A percentile compares a stretch with the other conserved stretches of the same genome.
Conservation (phyloP, 1,140 invertebrate genomes). For the Formica exsecta region DNA sequence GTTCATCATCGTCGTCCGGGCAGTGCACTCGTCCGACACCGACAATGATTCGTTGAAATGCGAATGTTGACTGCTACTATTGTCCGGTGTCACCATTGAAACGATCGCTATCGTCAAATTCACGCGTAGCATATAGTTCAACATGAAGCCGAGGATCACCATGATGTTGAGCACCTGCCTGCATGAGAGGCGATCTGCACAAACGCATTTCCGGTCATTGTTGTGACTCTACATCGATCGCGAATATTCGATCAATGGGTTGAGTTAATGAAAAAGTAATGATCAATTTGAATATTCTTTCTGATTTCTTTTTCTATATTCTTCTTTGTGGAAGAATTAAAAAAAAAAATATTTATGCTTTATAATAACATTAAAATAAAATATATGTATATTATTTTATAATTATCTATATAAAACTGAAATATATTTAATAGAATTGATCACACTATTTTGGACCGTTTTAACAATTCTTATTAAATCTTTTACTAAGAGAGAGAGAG, state of each 20-base stretch:
- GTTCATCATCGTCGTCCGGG: slow-evolving; percentile 10
- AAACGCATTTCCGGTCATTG: slow-evolving; percentile 74
- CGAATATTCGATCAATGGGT: not conserved
- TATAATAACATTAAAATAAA: not conserved
- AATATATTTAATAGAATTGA: not conserved
- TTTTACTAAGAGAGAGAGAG: slow-evolving; percentile 15
- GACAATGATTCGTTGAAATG: slow-evolving; percentile 64
- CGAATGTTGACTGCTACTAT: slow-evolving; percentile 73
- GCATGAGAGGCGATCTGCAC: slow-evolving; percentile 90
- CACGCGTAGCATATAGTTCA: slow-evolving; percentile 95
- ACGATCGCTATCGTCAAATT: slow-evolving; percentile 96
- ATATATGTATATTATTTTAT: not conserved
- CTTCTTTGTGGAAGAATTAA: not conserved
- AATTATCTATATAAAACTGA: not conserved
- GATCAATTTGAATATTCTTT: not conserved
- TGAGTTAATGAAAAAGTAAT: not conserved
- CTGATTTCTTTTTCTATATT: not conserved
- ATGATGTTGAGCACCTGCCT: slow-evolving; percentile 93
- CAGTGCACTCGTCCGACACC: slow-evolving; percentile 19
- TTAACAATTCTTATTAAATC: not conserved
- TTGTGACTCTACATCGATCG: not conserved
- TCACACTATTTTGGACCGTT: not conserved
- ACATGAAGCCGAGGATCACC: slow-evolving; percentile 94
- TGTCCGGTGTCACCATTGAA: slow-evolving; percentile 91
- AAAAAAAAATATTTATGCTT: not conserved